Conservation (phyloP, 2,797 vertebrate species). For the Alouatta caraya region DNA sequence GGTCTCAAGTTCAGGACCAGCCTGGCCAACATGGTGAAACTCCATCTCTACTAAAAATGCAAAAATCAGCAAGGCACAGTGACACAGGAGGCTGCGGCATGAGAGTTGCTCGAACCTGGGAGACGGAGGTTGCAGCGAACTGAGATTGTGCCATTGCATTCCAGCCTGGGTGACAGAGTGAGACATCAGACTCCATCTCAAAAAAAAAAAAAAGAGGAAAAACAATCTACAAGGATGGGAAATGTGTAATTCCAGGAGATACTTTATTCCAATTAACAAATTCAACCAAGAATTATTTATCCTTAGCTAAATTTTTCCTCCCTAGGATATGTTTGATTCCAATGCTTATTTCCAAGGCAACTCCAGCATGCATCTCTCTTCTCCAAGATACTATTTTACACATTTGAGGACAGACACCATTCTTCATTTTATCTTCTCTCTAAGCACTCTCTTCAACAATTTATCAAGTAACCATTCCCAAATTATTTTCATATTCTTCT, state of each 20-base stretch:
- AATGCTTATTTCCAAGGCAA: neutral
- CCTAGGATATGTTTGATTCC: neutral
- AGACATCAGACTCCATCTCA: neutral
- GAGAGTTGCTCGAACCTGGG: neutral
- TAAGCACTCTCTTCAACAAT: neutral
- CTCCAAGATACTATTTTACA: neutral
- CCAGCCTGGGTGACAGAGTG: neutral
- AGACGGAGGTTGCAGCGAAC: neutral
- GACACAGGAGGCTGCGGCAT: neutral
- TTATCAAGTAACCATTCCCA: neutral
- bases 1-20: neutral
- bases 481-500: neutral
- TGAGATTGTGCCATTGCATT: neutral
- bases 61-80: neutral
- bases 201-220: accelerated
- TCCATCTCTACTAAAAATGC: neutral
- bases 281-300: neutral
- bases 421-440: neutral
- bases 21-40: neutral
- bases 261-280: neutral
- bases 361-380: neutral
- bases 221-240: neutral
- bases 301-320: neutral
- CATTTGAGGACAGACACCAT: neutral
- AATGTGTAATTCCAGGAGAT: neutral